Conservation (phyloP, 1,140 invertebrate genomes). For the Helicoverpa zea region DNA sequence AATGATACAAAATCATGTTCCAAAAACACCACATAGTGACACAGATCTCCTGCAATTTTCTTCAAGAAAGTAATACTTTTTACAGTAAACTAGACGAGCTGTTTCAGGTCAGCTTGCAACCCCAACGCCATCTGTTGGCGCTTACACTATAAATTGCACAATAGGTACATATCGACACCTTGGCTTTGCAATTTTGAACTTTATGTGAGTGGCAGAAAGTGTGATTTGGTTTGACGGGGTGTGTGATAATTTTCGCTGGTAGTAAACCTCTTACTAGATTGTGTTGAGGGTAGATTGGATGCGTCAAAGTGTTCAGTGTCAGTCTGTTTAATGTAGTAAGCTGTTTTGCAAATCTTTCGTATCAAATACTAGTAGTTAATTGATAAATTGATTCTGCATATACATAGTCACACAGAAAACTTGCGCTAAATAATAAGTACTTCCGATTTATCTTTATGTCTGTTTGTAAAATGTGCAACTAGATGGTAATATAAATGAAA, state of each 20-base stretch:
- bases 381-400: too few relatives aligned
- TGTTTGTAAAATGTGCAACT: too few relatives aligned
- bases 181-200: neutral
- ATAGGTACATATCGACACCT: neutral
- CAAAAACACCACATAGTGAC: too few relatives aligned
- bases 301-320: too few relatives aligned
- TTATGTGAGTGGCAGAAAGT: neutral
- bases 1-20: neutral
- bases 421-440: too few relatives aligned
- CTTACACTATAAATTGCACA: neutral
- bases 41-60: neutral
- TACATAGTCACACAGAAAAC: too few relatives aligned
- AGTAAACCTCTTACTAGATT: neutral
- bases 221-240: neutral
- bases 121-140: conserved; percentile 8
- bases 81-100: neutral
- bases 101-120: conserved; percentile 7
- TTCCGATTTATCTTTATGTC: too few relatives aligned
- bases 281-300: too few relatives aligned
- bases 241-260: conserved; percentile 1
- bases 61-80: neutral
- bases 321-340: too few relatives aligned
- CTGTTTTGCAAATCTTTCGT: too few relatives aligned
- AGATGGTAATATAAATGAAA: too few relatives aligned
- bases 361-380: too few relatives aligned